phyloP scores from a whole-genome alignment of 2,113 vertebrate genomes.

The Galemys pyrenaicus region DNA sequence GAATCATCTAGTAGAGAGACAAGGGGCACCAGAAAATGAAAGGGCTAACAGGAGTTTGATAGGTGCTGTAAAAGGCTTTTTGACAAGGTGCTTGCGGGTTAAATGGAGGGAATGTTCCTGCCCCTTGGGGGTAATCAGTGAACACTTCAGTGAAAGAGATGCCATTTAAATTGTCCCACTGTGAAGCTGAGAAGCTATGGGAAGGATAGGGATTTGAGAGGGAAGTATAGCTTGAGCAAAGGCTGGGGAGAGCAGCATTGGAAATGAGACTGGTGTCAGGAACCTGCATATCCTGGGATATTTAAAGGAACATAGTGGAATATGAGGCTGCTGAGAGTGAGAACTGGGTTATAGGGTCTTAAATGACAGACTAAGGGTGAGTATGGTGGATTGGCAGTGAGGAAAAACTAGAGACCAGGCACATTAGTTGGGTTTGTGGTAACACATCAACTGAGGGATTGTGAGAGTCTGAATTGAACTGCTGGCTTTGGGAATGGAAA shows the following conservation, averaged over 20 bases:
- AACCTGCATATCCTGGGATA: neutral
- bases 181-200: neutral
- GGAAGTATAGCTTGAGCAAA: neutral
- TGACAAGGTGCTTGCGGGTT: neutral
- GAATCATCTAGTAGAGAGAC: neutral
- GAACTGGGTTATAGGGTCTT: neutral
- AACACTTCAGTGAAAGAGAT: neutral
- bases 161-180: neutral
- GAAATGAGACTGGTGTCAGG: neutral
- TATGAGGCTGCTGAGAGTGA: neutral
- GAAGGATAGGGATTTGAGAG: neutral
- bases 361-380: neutral
- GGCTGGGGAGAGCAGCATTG: accelerated
- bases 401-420: neutral
- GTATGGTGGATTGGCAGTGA: neutral
- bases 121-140: neutral
- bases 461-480: neutral
- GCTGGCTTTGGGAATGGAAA: neutral
- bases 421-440: neutral
- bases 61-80: neutral
- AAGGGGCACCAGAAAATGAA: neutral
- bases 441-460: neutral
- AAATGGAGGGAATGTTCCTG: neutral
- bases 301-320: neutral
- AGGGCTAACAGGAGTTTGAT: neutral